Percentiles rank a stretch among this genome's conserved stretches.
phyloP scores from a whole-genome alignment of 2,113 vertebrate species.

The Sprattus sprattus region DNA sequence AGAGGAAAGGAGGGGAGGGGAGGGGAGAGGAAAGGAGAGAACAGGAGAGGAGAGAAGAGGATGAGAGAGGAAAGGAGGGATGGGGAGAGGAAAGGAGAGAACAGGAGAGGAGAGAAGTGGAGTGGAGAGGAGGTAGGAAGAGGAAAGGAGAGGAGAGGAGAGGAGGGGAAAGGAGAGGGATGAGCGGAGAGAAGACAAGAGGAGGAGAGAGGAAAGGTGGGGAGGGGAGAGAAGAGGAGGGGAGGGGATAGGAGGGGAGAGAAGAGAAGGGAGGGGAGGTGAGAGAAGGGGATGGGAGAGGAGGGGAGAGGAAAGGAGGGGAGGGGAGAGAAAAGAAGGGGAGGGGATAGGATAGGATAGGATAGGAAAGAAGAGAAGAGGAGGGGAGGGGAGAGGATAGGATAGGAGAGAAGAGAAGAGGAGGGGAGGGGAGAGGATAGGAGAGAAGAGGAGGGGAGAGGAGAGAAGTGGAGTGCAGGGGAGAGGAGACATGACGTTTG shows the following conservation, averaged over 20 bases:
- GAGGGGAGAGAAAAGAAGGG: neutral
- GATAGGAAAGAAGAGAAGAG: neutral
- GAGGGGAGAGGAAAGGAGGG: no score
- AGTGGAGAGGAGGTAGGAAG: neutral
- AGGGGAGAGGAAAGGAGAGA: neutral
- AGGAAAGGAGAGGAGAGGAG: neutral
- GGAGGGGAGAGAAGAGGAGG: neutral
- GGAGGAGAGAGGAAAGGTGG: neutral
- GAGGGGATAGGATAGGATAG: no score
- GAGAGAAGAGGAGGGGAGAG: neutral
- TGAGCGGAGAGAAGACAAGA: neutral
- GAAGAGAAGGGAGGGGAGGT: neutral
- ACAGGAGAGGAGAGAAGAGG: neutral
- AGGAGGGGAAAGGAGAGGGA: no score
- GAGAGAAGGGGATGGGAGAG: neutral
- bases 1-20: no score
- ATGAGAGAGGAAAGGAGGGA: neutral
- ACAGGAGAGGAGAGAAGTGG: neutral
- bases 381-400: neutral
- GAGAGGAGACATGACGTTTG: no score
- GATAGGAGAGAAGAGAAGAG: no score
- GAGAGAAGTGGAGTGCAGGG: neutral
- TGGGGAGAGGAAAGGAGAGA: no score
- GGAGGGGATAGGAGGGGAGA: neutral
- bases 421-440: neutral